Evolutionary conservation across 2,113 vertebrate species (phyloP).

Genomic region (Pterocles orientalis): DNA sequence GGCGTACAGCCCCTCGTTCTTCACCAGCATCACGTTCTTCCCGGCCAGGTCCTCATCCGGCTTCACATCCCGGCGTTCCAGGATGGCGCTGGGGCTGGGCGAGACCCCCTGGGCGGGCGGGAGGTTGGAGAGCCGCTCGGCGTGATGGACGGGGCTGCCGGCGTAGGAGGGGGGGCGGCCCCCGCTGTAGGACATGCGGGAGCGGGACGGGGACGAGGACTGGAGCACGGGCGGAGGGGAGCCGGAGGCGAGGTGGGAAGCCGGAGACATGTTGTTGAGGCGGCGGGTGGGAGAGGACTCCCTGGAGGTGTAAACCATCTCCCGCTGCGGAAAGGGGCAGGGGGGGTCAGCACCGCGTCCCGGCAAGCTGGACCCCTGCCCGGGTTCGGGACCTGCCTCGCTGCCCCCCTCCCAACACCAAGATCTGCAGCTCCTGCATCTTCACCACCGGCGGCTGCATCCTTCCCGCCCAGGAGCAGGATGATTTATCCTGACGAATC

Average conservation of each 20-base stretch:
- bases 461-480: fast-evolving
- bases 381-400: neutral
- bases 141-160: conserved; percentile 84
- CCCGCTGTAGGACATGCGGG: conserved; percentile 92
- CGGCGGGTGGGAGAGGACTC: conserved; percentile 96
- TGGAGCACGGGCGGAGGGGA: conserved; percentile 76
- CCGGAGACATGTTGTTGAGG: conserved; percentile 88
- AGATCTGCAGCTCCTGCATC: fast-evolving
- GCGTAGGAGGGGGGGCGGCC: conserved; percentile 91
- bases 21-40: conserved; percentile 93
- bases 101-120: conserved; percentile 85
- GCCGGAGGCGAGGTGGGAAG: conserved; percentile 69
- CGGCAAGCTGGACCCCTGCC: fast-evolving
- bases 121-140: conserved; percentile 74
- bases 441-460: neutral
- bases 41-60: conserved; percentile 92
- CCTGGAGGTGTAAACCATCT: conserved; percentile 94
- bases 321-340: conserved; percentile 78
- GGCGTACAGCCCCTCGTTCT: conserved; percentile 91
- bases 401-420: fast-evolving
- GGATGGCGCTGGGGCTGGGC: conserved; percentile 94
- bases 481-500: conserved; percentile 42
- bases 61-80: conserved; percentile 96
- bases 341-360: fast-evolving
- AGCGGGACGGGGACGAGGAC: conserved; percentile 90